Evolutionary conservation across 1,140 invertebrate species (phyloP), one percentile per base, ranked within the genome.

Genomic region (Lepidostoma basale): DNA sequence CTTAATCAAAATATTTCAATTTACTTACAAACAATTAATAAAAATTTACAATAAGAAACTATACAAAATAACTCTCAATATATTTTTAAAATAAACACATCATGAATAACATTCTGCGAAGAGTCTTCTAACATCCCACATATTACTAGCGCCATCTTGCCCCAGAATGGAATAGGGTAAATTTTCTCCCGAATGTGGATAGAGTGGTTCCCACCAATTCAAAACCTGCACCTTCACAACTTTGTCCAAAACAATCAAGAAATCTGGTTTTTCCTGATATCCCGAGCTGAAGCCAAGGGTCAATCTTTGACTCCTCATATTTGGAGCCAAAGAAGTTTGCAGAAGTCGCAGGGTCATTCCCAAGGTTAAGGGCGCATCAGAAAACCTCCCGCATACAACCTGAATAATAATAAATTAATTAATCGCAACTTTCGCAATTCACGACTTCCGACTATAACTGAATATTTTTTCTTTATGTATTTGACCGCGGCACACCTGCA

Each of bases 161-260:
- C 10, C 22, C n/a, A 45, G 26, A 10, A 40, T 62, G 10, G 59
- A 20, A 26, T 23, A 23, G 4, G 70, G 66, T 18, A 72, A 60
- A 16, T 67, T 44, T 30, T 60, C 45, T 22, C 33, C 36, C 5
- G 62, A 69, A 56, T 72, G 67, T 1, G 70, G 70, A 45, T 73
- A 73, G 20, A 47, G 22, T 2, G 45, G 58, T 10, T 69, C 56
- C 71, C 71, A 73, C 71, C 71, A 73, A 54, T 73, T 39, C 3
- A 73, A 23, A 0, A 73, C 68, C 28, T 73, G 62, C 42, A 64
- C 67, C 44, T 68, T 69, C 3, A 73, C 42, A 49, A 73, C 68
- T 45, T 18, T 64, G 39, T 67, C 58, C 28, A 73, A 54, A 40
- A 64, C 22, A 16, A 73, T 47, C 22, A 30, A 25, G 42, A 25